Percentiles rank a stretch among this genome's conserved stretches.
phyloP scores from a whole-genome alignment of 2,797 vertebrate genomes.

The Dipus sagitta region DNA sequence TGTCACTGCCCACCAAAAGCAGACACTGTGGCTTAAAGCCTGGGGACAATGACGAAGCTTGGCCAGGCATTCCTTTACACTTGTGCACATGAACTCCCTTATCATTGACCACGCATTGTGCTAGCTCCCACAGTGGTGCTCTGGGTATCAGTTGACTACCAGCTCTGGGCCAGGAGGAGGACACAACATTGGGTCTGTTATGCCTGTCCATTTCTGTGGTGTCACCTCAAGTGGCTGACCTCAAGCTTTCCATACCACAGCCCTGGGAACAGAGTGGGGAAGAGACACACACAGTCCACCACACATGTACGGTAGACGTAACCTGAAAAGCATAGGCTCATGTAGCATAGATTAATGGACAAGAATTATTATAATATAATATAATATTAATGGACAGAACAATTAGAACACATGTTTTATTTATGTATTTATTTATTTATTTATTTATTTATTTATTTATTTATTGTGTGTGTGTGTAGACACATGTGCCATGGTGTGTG shows the following conservation, averaged over 20 bases:
- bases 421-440: too few relatives aligned
- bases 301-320: fast-evolving
- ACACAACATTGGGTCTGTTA: not conserved
- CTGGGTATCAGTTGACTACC: not conserved
- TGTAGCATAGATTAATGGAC: not conserved
- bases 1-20: not conserved
- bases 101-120: too few relatives aligned
- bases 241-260: not conserved
- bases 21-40: not conserved
- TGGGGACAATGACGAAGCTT: fast-evolving
- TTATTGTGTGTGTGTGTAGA: too few relatives aligned
- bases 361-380: too few relatives aligned
- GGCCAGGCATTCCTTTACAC: not conserved
- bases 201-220: not conserved
- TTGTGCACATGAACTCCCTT: not conserved
- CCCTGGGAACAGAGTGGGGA: not conserved
- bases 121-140: fast-evolving
- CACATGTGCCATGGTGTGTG: too few relatives aligned
- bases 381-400: too few relatives aligned
- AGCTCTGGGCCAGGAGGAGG: not conserved
- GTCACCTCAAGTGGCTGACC: not conserved
- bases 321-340: not conserved
- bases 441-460: too few relatives aligned
- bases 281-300: too few relatives aligned
- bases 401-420: not conserved